A percentile compares a stretch with the other conserved stretches of the same genome.
phyloP scores from a whole-genome alignment of 2,797 vertebrate genomes.

The Danio tinwini region DNA sequence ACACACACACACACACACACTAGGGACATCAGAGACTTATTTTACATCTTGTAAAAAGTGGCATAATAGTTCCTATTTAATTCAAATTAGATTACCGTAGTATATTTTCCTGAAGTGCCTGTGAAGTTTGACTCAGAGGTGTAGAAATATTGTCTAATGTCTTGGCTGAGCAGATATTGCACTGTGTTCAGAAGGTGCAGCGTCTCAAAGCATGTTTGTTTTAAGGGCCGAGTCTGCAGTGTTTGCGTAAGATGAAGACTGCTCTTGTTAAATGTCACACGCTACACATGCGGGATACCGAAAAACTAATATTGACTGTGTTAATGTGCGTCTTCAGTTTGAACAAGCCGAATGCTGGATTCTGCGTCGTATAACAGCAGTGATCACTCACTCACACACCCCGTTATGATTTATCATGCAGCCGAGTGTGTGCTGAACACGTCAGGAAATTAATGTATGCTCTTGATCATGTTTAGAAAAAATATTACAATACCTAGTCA shows the following conservation, averaged over 20 bases:
- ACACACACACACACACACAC: too few species aligned
- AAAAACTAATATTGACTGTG: constrained; percentile 76
- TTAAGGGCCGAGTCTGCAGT: constrained; percentile 74
- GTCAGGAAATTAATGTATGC: not conserved
- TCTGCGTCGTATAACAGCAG: not conserved
- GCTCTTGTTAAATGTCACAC: constrained; percentile 32
- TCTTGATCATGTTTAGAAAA: not conserved
- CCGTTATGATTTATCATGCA: constrained; percentile 2
- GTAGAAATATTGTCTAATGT: too few species aligned
- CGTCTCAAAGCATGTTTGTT: constrained; percentile 68
- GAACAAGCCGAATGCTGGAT: constrained; percentile 53
- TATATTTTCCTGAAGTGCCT: too few species aligned
- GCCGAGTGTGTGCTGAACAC: not conserved
- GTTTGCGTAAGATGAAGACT: constrained; percentile 70
- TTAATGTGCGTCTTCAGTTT: constrained; percentile 63
- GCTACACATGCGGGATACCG: constrained; percentile 59
- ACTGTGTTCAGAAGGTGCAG: constrained; percentile 61
- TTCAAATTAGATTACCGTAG: too few species aligned
- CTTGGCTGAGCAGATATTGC: too few species aligned
- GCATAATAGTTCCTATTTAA: too few species aligned
- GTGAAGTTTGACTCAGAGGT: too few species aligned
- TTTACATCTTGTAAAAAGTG: too few species aligned
- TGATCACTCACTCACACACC: too few species aligned
- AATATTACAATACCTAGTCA: not conserved
- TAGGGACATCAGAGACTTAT: too few species aligned